Evolutionary conservation across 1,140 invertebrate genomes (phyloP).

Genomic region (Nephila pilipes): DNA sequence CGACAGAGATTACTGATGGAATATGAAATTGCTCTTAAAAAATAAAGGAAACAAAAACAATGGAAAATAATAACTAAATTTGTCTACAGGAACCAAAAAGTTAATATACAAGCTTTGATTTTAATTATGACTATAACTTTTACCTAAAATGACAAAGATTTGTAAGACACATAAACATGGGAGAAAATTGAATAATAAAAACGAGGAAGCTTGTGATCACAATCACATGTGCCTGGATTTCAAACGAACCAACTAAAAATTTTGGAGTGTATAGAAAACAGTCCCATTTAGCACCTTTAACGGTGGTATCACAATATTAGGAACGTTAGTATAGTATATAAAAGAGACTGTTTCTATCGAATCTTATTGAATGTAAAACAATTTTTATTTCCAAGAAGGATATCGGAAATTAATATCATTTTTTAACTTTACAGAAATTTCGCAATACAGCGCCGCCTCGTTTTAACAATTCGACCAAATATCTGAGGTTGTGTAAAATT

Average conservation of each 20-base stretch:
- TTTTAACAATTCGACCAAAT: too few species aligned
- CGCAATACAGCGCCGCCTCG: too few species aligned
- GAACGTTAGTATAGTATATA: slow-evolving; percentile 72
- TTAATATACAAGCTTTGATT: slow-evolving; percentile 72
- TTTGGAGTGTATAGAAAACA: slow-evolving; percentile 66
- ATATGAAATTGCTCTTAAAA: too few species aligned
- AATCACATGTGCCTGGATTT: background rate
- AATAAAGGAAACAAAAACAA: slow-evolving; percentile 31
- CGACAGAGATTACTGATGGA: too few species aligned
- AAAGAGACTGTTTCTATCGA: slow-evolving; percentile 55
- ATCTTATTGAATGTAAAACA: background rate
- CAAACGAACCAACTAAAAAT: background rate
- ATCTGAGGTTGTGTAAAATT: too few species aligned
- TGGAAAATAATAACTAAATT: slow-evolving; percentile 54
- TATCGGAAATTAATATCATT: too few species aligned
- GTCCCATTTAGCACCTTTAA: slow-evolving; percentile 64
- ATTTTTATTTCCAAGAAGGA: background rate
- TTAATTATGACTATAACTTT: slow-evolving; percentile 58
- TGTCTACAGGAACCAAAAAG: slow-evolving; percentile 70
- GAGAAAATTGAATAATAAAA: slow-evolving; percentile 24
- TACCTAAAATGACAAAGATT: slow-evolving; percentile 29
- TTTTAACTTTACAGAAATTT: too few species aligned
- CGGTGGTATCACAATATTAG: slow-evolving; percentile 75
- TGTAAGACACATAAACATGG: slow-evolving; percentile 19
- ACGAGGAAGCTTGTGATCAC: background rate